Evolutionary conservation across 2,888 invertebrate species (phyloP), one percentile per base, ranked within the genome.

Genomic region (Polydrusus tereticollis): DNA sequence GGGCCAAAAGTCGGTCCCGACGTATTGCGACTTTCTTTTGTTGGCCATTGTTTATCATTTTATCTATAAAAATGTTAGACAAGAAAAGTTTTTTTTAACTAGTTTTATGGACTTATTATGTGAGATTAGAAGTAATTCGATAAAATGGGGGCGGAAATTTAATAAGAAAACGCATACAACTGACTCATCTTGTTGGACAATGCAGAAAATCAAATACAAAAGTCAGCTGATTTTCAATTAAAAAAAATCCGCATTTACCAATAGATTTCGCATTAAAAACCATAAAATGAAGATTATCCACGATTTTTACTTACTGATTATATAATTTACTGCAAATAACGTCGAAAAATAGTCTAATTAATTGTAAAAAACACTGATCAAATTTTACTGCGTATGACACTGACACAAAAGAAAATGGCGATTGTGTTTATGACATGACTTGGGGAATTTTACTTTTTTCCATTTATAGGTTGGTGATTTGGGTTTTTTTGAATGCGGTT

Each of bases 341-440:
- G 38, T 68, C 62, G 55, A 47, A 47, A 62, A 26, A 59, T 52
- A 47, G 29, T 14, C 52, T 43, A 12, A 43, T 58, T 36, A 58
- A 43, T 21, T 69, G 47, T 59, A 72, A 65, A 68, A 77, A 75
- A 71, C 77, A 79, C 76, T 68, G 74, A 21, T 73, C 70, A 78
- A 78, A 80, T 70, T 79, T 79, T 76, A 80, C 77, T 80, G 80
- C 81, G 81, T 80, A 78, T 75, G 77, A 68, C 66, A 74, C n/a
- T n/a, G 66, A 76, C 72, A 78, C 75, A 75, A 78, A 76, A 71
- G 75, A 80, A 81, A 80, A 80, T 80, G 80, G 80, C 80, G 80
- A 77, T 75, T 68, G 59, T 67, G 55, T 63, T 70, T 63, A 20
- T 23, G 21, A n/a, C n/a, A n/a, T n/a, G n/a, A n/a, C n/a, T 60